Evolutionary conservation across 2,888 invertebrate genomes (phyloP).

Genomic region (Apodemia hepburni): DNA sequence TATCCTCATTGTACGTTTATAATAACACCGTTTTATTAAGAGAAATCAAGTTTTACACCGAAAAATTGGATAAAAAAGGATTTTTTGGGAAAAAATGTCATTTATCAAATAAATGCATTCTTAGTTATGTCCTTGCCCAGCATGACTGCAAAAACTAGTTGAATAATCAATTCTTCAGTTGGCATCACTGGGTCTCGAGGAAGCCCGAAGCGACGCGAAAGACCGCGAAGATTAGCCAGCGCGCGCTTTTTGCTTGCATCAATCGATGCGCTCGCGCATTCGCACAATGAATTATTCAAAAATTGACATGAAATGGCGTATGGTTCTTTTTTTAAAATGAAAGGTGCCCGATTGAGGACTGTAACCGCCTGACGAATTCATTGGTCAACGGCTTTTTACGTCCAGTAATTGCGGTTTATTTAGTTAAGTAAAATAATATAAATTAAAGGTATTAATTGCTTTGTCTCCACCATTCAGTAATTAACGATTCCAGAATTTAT

Average conservation of each 20-base stretch:
- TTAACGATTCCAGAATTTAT: not conserved
- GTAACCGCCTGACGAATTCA: slow-evolving; percentile 80
- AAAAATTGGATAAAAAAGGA: slow-evolving; percentile 58
- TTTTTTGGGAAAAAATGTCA: slow-evolving; percentile 57
- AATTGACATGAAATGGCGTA: slow-evolving; percentile 81
- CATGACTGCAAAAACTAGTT: slow-evolving; percentile 76
- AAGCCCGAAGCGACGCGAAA: slow-evolving; percentile 57
- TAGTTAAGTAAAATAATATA: slow-evolving; percentile 48
- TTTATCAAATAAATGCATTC: slow-evolving; percentile 78
- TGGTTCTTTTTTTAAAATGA: slow-evolving; percentile 78
- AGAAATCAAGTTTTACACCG: slow-evolving; percentile 44
- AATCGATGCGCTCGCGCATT: slow-evolving; percentile 80
- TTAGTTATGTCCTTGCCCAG: slow-evolving; percentile 72
- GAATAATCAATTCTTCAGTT: slow-evolving; percentile 71
- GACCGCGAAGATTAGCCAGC: slow-evolving; percentile 76
- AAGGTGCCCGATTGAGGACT: slow-evolving; percentile 80
- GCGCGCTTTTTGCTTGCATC: slow-evolving; percentile 78
- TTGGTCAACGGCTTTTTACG: slow-evolving; percentile 76
- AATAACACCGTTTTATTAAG: not conserved
- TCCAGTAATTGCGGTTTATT: slow-evolving; percentile 68
- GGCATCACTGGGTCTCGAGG: slow-evolving; percentile 70
- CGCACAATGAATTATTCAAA: slow-evolving; percentile 80
- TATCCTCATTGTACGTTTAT: too few species aligned
- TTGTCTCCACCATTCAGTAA: slow-evolving; percentile 10
- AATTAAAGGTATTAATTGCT: slow-evolving; percentile 26